Evolutionary conservation across 2,888 invertebrate genomes (phyloP), one percentile per base, ranked within the genome.

Genomic region (Cremastinae sp.): DNA sequence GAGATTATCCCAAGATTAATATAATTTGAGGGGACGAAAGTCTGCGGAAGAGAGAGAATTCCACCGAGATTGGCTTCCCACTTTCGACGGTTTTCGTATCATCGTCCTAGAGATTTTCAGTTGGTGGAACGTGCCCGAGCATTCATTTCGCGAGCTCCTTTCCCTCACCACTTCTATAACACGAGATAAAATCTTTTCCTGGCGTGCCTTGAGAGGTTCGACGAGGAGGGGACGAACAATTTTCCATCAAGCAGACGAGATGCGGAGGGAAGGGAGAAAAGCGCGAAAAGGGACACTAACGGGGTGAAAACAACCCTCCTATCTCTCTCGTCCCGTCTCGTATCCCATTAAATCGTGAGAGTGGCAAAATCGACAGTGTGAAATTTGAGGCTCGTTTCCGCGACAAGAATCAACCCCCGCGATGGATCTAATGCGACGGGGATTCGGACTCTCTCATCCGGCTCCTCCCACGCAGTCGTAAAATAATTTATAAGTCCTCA

Each of bases 51-150:
- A 45, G 9, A 47, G 43, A 45, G 41, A 49, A 35, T 37, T 35
- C 39, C 37, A 39, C 20, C 22, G 56, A 69, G 58, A 51, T 55
- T 28, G 28, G 61, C 43, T 4, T 14, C 14, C 14, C 39, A 10
- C 47, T 28, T 43, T 35, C 20, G 14, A 18, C 43, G 51, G 7
- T 43, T 71, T 65, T 69, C 69, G 77, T 70, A 53, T 74, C 68
- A 45, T 43, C 64, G 69, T 43, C 47, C 65, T 58, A 78, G 82
- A 80, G 81, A 82, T 77, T 79, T 55, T 64, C 75, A 75, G 86
- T 87, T 85, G 84, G 86, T 82, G 79, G 87, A 86, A 87, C 87
- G 87, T 87, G 87, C 85, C 85, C 71, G 78, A 81, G 87, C 87
- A 87, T 87, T 86, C 83, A 81, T 83, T 84, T 82, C 78, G 79